Conservation (phyloP, 2,888 invertebrate species). For the Lasioglossum malachurum region DNA sequence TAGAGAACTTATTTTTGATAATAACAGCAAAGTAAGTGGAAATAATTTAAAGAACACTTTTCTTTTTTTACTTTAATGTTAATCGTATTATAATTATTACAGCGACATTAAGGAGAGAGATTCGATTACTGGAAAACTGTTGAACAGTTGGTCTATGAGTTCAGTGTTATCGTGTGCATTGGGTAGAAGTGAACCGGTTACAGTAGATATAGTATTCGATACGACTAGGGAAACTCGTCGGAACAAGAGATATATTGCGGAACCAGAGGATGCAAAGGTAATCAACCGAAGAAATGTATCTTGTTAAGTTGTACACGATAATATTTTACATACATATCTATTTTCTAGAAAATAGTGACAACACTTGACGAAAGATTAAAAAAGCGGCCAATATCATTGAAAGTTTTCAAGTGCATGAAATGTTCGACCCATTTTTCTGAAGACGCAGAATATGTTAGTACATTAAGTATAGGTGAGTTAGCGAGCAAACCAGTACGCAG, state of each 20-base stretch:
- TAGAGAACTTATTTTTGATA: slow-evolving; percentile 85
- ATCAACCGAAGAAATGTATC: slow-evolving; percentile 20
- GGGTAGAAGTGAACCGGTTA: slow-evolving; percentile 84
- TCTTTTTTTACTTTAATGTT: not conserved
- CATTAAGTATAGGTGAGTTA: slow-evolving; percentile 61
- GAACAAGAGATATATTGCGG: slow-evolving; percentile 87
- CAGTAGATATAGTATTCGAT: slow-evolving; percentile 88
- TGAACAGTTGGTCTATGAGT: slow-evolving; percentile 82
- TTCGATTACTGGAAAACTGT: slow-evolving; percentile 82
- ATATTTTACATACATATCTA: not conserved
- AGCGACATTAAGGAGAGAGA: slow-evolving; percentile 86
- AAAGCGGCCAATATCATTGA: slow-evolving; percentile 84
- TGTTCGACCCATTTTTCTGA: slow-evolving; percentile 88
- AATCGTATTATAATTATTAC: slow-evolving; percentile 29
- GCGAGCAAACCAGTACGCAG: not conserved
- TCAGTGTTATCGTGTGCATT: slow-evolving; percentile 81
- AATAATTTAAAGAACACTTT: not conserved
- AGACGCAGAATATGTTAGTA: slow-evolving; percentile 82
- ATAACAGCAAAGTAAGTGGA: slow-evolving; percentile 83
- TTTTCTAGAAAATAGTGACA: slow-evolving; percentile 85
- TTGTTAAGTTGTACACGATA: not conserved
- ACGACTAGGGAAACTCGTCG: slow-evolving; percentile 87
- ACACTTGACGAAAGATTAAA: slow-evolving; percentile 85
- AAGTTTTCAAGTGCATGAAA: slow-evolving; percentile 87
- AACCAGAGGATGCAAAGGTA: slow-evolving; percentile 87